phyloP scores from a whole-genome alignment of 2,888 invertebrate species.

The Nomada hirtipes region DNA sequence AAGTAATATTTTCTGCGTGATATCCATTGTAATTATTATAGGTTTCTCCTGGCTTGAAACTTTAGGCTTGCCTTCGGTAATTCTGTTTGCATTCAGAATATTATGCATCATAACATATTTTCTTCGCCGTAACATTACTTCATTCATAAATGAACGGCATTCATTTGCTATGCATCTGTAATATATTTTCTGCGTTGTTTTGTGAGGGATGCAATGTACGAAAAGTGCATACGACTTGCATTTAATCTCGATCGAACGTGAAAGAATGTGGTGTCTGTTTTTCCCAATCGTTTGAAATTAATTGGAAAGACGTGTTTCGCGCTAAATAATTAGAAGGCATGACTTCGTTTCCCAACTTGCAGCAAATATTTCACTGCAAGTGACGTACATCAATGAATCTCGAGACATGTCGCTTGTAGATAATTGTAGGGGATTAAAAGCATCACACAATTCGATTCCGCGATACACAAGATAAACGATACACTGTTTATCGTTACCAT shows the following conservation, averaged over 20 bases:
- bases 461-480: not conserved
- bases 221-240: too few species aligned
- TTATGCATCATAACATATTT: not conserved
- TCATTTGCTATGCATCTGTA: too few species aligned
- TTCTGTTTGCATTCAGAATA: not conserved
- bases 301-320: too few species aligned
- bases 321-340: not conserved
- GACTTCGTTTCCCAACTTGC: not conserved
- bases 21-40: constrained; percentile 5
- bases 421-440: not conserved
- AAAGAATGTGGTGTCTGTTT: too few species aligned
- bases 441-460: not conserved
- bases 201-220: too few species aligned
- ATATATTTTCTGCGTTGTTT: too few species aligned
- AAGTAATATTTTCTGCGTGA: not conserved
- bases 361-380: not conserved
- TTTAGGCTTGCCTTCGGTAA: too few species aligned
- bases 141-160: too few species aligned
- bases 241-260: too few species aligned
- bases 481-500: not conserved
- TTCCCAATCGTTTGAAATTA: too few species aligned
- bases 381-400: constrained; percentile 1
- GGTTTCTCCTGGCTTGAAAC: not conserved
- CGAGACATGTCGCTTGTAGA: not conserved
- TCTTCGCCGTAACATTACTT: too few species aligned